Conservation (phyloP, 2,113 vertebrate genomes). For the Symphodus melops region DNA sequence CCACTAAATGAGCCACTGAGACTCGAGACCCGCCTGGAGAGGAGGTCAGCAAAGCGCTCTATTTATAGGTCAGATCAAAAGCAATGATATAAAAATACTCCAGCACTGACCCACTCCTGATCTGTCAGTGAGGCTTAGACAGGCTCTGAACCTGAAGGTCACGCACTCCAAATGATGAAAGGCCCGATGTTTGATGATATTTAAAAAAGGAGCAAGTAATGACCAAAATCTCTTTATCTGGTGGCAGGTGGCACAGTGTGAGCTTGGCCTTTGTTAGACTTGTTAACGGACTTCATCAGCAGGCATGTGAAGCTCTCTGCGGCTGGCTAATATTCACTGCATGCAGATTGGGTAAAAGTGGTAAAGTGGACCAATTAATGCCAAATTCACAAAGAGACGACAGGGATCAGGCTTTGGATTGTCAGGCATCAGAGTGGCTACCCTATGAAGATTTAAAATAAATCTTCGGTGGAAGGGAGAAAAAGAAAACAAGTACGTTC, state of each 20-base stretch:
- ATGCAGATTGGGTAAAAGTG: slow-evolving; percentile 11
- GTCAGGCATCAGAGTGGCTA: not conserved
- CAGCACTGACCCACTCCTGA: slow-evolving; percentile 39
- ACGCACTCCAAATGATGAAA: slow-evolving; percentile 66
- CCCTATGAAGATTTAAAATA: not conserved
- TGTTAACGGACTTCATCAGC: slow-evolving; percentile 60
- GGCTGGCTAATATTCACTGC: slow-evolving; percentile 43
- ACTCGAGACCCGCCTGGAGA: slow-evolving; percentile 28
- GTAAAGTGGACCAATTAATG: not conserved
- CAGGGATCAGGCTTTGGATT: not conserved
- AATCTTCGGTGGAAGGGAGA: not conserved
- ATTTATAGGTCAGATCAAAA: slow-evolving; percentile 81
- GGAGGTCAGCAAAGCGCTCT: slow-evolving; percentile 72
- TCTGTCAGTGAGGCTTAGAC: slow-evolving; percentile 70
- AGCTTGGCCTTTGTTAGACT: slow-evolving; percentile 54
- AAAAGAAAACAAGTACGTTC: not conserved
- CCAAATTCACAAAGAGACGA: not conserved
- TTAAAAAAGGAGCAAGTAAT: slow-evolving; percentile 75
- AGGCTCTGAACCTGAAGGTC: slow-evolving; percentile 67
- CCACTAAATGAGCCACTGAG: slow-evolving; percentile 46
- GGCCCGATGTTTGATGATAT: slow-evolving; percentile 71
- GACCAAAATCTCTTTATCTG: slow-evolving; percentile 75
- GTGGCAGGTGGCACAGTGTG: slow-evolving; percentile 69
- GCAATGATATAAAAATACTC: slow-evolving; percentile 68
- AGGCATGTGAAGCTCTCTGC: slow-evolving; percentile 35